Evolutionary conservation across 1,140 invertebrate species (phyloP), one percentile per base, ranked within the genome.

Genomic region (Diplogasteroides magnus): DNA sequence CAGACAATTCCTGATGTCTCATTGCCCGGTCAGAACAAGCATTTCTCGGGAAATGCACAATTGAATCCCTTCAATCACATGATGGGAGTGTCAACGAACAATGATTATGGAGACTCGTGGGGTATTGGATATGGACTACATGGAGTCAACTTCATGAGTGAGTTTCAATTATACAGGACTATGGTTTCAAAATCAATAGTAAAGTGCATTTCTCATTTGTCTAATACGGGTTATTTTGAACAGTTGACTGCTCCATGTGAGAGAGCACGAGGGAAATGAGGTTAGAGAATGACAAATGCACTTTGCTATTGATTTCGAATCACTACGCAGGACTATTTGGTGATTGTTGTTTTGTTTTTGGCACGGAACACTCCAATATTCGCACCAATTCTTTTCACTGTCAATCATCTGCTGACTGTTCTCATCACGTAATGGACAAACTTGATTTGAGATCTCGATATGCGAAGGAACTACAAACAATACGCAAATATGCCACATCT

Each of bases 51-150:
- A 56, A 62, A 71, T 27, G 69, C 65, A 1, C 69, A 71, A 61
- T 67, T 71, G 25, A 71, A 71, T 32, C 69, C 69, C 2, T 71
- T 71, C 23, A 71, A 62, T 26, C 69, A 71, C 58, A 71, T 71
- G 63, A 27, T 71, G 14, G 69, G 61, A 13, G 69, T 66, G 1
- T 58, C 32, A 0, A 61, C 65, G 6, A 66, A 65, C 61, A 64
- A 66, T 28, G 69, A 71, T 66, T 71, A 59, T 26, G 69, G 69
- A 13, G 69, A 71, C 57, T 71, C 69, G 0, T 71, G 69, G 69
- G 69, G 69, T 26, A 32, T 64, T 11, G 69, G 69, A 15, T 71
- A 71, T 25, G 69, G 63, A 31, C 69, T 71, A 66, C 69, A 71
- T 28, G 69, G 69, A 11, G 69, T 71, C 28, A 71, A 71, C 58